These are phyloP conservation scores for Mesembrinibis cayennensis DNA, from an alignment of 2,113 vertebrate species.

Conservation along the genomic window DNA sequence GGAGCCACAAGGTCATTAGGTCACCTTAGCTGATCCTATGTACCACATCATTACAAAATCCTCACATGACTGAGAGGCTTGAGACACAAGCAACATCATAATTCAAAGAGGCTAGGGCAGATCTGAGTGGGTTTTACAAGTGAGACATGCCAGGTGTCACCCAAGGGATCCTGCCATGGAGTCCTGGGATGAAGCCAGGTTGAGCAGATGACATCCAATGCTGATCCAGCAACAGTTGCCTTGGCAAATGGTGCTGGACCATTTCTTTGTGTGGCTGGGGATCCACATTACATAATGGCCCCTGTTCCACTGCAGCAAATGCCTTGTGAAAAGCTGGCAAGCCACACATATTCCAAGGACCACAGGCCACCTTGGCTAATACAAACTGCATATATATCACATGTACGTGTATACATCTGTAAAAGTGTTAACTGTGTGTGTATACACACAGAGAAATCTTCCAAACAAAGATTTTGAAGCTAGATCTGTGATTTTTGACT, in stretches of 20 bases:
- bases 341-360: background rate
- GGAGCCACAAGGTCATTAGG: background rate
- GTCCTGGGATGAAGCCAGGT: background rate
- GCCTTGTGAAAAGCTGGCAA: background rate
- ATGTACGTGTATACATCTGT: accelerated
- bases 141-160: background rate
- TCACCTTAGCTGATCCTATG: background rate
- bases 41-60: background rate
- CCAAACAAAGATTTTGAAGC: background rate
- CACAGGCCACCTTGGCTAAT: background rate
- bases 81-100: background rate
- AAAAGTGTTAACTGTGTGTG: background rate
- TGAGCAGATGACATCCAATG: background rate
- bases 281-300: background rate
- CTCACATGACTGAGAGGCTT: background rate
- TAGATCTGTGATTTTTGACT: background rate
- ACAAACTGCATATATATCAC: background rate
- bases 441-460: background rate
- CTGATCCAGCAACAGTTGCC: background rate
- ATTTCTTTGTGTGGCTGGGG: background rate
- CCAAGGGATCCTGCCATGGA: background rate
- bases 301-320: background rate
- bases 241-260: background rate
- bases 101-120: background rate
- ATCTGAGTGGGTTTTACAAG: background rate